Base-by-base conservation (phyloP, 2,113 vertebrate genomes). In the Vimba vimba region DNA sequence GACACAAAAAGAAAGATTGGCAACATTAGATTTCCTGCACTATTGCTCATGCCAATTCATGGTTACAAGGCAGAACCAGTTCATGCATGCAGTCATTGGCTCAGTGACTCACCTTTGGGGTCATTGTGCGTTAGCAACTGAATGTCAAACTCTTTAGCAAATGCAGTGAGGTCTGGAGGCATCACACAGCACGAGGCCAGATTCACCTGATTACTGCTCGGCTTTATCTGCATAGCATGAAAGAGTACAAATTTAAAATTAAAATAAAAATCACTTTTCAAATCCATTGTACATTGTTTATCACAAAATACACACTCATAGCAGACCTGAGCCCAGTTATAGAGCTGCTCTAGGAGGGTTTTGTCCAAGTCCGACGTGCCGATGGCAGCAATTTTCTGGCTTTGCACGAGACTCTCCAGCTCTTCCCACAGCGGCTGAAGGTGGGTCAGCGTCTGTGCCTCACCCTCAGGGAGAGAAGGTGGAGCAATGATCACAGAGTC, bases 121-220 rank as follows among this genome's bases (percentile, higher is more conserved):
- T 99, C 98, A 85, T 95, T 99, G 94, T 99, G 98, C 83, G 98
- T 99, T 89, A 99, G 93, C 21, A 99, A 94, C 93, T 99, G 98
- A 91, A 99, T 99, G 91, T 98, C 98, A 90, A 95, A 97, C 85
- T 98, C 93, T 92, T 99, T 99, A 11, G 98, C 98, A 83, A 99
- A 99, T 30, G 97, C 97, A 79, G 98, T 99, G 80, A 99, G 93
- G 90, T 99, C 98, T 23, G 98, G 98, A 83, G 98, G 98, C 98
- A 99, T 99, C 91, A 99, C 98, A 88, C 98, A 99, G 93, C 98
- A 99, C 60, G 98, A 99, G 43, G 98, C 98, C 73, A 99, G 94
- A 91, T 99, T 99, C 75, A 99, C 97, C 94, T 99, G 98, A 91
- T 99, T 99, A 91, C 98, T 99, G 91, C 96, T 98, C 85, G 98